Evolutionary conservation across 2,113 vertebrate genomes (phyloP), one percentile per base, ranked within the genome.

Genomic region (Camelus bactrianus): DNA sequence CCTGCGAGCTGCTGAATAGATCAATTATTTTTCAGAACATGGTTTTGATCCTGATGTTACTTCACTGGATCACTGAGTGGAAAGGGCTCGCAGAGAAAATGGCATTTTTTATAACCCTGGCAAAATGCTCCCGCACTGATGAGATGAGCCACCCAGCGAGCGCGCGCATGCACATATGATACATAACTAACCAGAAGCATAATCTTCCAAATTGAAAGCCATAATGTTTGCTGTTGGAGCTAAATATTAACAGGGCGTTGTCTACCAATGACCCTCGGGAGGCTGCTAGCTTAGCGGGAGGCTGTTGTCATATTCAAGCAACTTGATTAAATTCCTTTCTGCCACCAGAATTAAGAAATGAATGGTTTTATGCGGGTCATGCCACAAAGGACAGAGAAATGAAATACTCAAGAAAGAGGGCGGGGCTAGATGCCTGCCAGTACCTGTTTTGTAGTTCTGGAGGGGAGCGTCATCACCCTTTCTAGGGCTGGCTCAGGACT

Each of bases 31-130:
- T 97, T 97, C 98, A 98, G 98, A 98, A 97, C 96, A 95, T 92
- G 97, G 72, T 97, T 98, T 98, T 98, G 98, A 98, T 99, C 97
- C 98, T 58, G 54, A 91, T 70, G 94, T 96, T 98, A 97, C 98
- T 98, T 98, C 98, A 81, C 96, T 98, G 98, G 98, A 98, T 98
- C 98, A 98, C 98, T 97, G 98, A 98, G 98, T 97, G 98, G 97
- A 98, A 99, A 98, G 98, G 79, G 83, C 80, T 98, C 89, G 46
- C 97, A n/a, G 98, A 98, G 98, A 98, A 98, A 98, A 98, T 96
- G 93, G 95, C 96, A 95, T 98, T 98, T 98, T 98, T 98, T 98
- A 98, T 97, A 93, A 96, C 97, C 93, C 96, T 98, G 98, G 96
- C 96, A 98, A 97, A 98, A 97, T 2, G 77, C 97, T 97, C 69